These are phyloP conservation scores for human (Homo sapiens) DNA, from an alignment of 2,113 vertebrate genomes.

Conservation along the genomic window GRCh38 chr20:13103501-13104000, in stretches of 20 bases:
- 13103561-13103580: neutral
- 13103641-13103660: neutral
- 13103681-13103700: fast-evolving
- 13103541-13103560: neutral
- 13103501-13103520: neutral
- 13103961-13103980: neutral
- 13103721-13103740: neutral
- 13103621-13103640: neutral
- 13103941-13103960: neutral
- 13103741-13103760: neutral
- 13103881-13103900: neutral
- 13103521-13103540: neutral
- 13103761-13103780: neutral
- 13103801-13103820: neutral
- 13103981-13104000: neutral
- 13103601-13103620: neutral
- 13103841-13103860: neutral
- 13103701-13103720: fast-evolving
- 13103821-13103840: too few relatives aligned
- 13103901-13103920: neutral
- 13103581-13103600: neutral
- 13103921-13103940: neutral
- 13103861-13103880: neutral
- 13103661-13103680: neutral
- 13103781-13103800: neutral